Conservation (phyloP, 1,140 invertebrate species). For the Musca vetustissima region DNA sequence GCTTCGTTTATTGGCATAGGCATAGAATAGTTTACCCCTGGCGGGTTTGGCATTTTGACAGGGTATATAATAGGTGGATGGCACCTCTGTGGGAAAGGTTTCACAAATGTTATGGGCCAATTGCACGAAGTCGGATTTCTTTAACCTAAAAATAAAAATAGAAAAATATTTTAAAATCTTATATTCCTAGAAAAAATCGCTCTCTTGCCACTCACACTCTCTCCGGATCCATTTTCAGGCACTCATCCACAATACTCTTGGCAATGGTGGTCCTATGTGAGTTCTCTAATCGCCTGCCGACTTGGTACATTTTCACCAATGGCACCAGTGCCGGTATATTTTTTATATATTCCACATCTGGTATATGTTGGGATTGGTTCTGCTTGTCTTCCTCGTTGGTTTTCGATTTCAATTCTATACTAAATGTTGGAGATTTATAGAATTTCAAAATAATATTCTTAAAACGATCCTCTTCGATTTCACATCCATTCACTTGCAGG, state of each 20-base stretch:
- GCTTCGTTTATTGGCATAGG: conserved; percentile 1
- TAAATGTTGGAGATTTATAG: conserved; percentile 1
- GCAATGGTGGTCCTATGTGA: not conserved
- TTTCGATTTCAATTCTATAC: not conserved
- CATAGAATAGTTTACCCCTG: conserved; percentile 5
- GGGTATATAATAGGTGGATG: conserved; percentile 8
- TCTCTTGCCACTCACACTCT: not conserved
- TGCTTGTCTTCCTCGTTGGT: too few species aligned
- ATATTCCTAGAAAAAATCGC: too few species aligned
- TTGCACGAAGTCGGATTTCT: not conserved
- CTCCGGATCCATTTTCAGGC: not conserved
- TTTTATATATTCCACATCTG: conserved; percentile 7
- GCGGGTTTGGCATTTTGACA: not conserved
- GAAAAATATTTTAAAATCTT: not conserved
- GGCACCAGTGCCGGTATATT: not conserved
- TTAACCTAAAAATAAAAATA: not conserved
- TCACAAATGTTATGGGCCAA: not conserved
- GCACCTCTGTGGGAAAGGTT: not conserved
- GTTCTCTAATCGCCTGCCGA: not conserved
- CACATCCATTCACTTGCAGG: not conserved
- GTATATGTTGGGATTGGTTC: not conserved
- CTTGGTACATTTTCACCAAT: conserved; percentile 7
- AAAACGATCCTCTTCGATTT: conserved; percentile 1
- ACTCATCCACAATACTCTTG: not conserved
- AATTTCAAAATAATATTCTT: not conserved